Evolutionary conservation across 2,888 invertebrate genomes (phyloP).

Genomic region (Rhorus exstirpatorius): DNA sequence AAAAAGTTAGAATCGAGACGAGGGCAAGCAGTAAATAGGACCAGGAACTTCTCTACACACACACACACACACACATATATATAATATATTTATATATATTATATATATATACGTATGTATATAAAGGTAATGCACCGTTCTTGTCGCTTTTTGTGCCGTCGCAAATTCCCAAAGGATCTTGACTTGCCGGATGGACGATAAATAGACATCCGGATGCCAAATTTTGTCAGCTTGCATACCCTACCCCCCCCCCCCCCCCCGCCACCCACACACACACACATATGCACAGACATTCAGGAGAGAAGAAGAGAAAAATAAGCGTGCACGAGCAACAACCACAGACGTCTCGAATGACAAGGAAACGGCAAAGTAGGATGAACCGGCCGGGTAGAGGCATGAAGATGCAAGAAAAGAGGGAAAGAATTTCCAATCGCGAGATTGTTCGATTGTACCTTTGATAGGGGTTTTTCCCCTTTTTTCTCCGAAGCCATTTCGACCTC

Average conservation of each 20-base stretch:
- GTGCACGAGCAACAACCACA: conserved; percentile 5
- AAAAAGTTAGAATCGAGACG: conserved; percentile 70
- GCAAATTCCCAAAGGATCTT: conserved; percentile 75
- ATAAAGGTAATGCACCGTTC: conserved; percentile 22
- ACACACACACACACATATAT: no score
- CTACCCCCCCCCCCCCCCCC: no score
- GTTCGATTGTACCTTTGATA: conserved; percentile 82
- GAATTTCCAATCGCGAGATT: conserved; percentile 83
- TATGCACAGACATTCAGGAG: conserved; percentile 36
- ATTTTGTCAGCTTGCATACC: conserved; percentile 72
- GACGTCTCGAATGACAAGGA: conserved; percentile 42
- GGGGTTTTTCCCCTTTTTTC: conserved; percentile 62
- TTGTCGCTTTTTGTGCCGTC: conserved; percentile 68
- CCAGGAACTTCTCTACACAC: no score
- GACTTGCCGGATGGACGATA: conserved; percentile 73
- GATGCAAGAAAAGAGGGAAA: conserved; percentile 16
- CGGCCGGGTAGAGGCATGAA: not conserved
- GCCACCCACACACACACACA: conserved; percentile 64
- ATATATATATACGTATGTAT: not conserved
- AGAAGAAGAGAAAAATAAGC: conserved; percentile 20
- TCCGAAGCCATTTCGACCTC: conserved; percentile 68
- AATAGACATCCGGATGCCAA: conserved; percentile 71
- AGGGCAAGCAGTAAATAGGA: conserved; percentile 10
- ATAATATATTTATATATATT: not conserved
- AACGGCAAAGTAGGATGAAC: conserved; percentile 15